Evolutionary conservation across 2,797 vertebrate species (phyloP), one percentile per base, ranked within the genome.

Genomic region (Zenarchopterus dispar): DNA sequence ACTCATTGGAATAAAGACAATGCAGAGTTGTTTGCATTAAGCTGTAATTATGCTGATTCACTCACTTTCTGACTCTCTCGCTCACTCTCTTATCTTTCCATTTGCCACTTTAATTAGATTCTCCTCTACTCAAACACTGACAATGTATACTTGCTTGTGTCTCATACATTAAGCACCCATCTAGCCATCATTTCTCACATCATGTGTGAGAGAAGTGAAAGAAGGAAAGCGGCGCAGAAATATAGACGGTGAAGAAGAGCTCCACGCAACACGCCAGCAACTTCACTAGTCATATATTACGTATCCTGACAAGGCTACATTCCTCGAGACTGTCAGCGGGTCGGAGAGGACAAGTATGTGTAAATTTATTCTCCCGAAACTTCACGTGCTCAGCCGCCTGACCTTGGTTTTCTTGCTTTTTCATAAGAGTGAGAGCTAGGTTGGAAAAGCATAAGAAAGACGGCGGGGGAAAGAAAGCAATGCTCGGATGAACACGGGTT

Each of bases 1-100:
- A 90, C 85, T 85, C 84, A 87, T 90, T 88, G 90, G 77, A 90
- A 90, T 90, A 89, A 93, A 92, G 90, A 92, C 89, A 90, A 88
- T 65, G 84, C 78, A 41, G 84, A 87, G 80, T 88, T 90, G 86
- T 92, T 93, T 89, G 84, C 85, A 90, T 93, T 90, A 91, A 84
- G 78, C 81, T 88, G 87, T 91, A 92, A 93, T 92, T 90, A 91
- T 81, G 84, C 81, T 78, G 79, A 88, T 89, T 90, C 84, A 62
- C 77, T 82, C 63, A 62, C 67, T 78, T 67, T 56, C 71, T 67
- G 48, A 36, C 24, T 56, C 76, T 60, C 76, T 74, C 52, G 4
- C 61, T 56, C 75, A 6, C 62, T 65, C 33, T 60, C 61, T 31
- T 52, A 71, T 72, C 57, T 46, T 80, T 75, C 61, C 72, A 80